A percentile compares a stretch with the other conserved stretches of the same genome.
Evolutionary conservation across 92 coral and sea anemone species (phyloP).

Genomic region (Zoanthus sansibaricus): DNA sequence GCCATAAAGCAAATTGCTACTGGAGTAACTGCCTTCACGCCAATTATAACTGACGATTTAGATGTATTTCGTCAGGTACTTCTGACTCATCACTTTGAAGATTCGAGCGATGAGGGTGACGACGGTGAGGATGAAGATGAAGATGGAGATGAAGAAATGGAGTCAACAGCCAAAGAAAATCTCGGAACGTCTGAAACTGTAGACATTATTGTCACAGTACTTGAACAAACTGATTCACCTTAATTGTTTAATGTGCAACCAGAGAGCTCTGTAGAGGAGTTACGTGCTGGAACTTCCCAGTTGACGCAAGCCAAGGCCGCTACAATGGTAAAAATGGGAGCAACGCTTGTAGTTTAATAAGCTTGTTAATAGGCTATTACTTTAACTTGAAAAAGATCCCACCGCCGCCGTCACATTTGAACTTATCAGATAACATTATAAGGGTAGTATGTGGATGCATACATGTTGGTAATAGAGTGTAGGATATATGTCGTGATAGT

Average conservation of each 20-base stretch:
- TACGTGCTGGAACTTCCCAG: conserved; percentile 55
- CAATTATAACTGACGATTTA: conserved; percentile 50
- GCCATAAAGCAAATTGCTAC: conserved; percentile 69
- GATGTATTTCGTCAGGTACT: conserved; percentile 47
- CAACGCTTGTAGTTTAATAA: conserved; percentile 61
- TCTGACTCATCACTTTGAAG: conserved; percentile 7
- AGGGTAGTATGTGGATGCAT: conserved; percentile 60
- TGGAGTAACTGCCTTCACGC: conserved; percentile 64
- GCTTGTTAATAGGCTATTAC: conserved; percentile 41
- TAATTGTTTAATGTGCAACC: not conserved
- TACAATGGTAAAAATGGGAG: conserved; percentile 59
- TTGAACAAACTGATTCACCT: conserved; percentile 13
- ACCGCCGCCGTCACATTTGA: not conserved
- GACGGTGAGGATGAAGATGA: not conserved
- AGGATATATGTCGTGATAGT: conserved; percentile 58
- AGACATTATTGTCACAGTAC: conserved; percentile 24
- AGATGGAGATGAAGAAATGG: conserved; percentile 7
- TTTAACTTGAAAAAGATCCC: not conserved
- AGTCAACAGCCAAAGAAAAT: not conserved
- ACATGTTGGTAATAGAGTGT: conserved; percentile 59
- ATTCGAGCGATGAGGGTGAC: not conserved
- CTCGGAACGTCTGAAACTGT: not conserved
- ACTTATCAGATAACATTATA: conserved; percentile 8
- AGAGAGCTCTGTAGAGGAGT: conserved; percentile 36
- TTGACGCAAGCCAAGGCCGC: conserved; percentile 46